Evolutionary conservation across 2,888 invertebrate genomes (phyloP).

Genomic region (Ommatoiulus sabulosus): DNA sequence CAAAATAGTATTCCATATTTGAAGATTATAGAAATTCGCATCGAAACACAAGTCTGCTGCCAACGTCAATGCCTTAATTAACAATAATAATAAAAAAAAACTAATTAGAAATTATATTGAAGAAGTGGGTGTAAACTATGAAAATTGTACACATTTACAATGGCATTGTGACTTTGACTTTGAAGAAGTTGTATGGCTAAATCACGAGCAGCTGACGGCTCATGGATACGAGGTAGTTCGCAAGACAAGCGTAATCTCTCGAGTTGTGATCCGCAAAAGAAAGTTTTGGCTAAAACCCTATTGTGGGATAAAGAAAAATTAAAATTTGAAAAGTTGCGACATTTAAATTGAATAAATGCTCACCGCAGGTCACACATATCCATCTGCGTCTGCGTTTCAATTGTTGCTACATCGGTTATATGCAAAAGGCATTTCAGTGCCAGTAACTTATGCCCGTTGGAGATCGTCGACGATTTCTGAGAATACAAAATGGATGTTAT

Average conservation of each 20-base stretch:
- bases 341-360: background rate
- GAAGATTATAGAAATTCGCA: background rate
- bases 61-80: slow-evolving; percentile 21
- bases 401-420: slow-evolving; percentile 9
- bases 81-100: background rate
- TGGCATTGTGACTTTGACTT: background rate
- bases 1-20: slow-evolving; percentile 45
- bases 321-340: background rate
- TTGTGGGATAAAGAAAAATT: background rate
- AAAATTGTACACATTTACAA: background rate
- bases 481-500: background rate
- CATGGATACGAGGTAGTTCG: background rate
- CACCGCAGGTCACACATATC: background rate
- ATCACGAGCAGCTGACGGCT: background rate
- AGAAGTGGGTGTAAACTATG: no score
- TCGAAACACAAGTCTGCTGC: slow-evolving; percentile 31
- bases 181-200: slow-evolving; percentile 44
- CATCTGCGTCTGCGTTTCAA: background rate
- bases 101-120: background rate
- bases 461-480: background rate
- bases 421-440: slow-evolving; percentile 47
- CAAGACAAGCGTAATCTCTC: background rate
- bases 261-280: background rate
- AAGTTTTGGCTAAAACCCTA: background rate
- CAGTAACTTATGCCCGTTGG: background rate